These are phyloP conservation scores for Homarus americanus DNA, from an alignment of 1,140 invertebrate species.

Conservation along the genomic window DNA sequence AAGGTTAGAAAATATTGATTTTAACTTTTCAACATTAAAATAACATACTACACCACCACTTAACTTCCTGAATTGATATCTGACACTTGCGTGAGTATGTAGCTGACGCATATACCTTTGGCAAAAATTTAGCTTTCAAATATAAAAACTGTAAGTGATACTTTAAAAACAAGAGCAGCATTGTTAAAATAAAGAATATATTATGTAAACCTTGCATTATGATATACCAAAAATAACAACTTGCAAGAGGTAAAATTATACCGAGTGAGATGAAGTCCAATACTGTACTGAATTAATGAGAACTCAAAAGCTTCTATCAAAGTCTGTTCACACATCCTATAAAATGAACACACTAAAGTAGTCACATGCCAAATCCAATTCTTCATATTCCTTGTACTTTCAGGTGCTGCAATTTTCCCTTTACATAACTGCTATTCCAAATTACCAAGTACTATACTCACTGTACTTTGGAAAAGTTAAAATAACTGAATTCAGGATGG, in stretches of 20 bases:
- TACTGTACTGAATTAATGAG: not conserved
- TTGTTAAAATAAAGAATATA: not conserved
- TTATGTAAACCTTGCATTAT: not conserved
- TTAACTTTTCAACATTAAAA: not conserved
- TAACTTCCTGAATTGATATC: not conserved
- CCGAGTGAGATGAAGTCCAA: not conserved
- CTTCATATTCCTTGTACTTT: conserved; percentile 64
- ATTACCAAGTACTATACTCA: not conserved
- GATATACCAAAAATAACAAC: not conserved
- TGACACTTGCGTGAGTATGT: not conserved
- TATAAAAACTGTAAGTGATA: not conserved
- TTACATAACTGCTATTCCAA: not conserved
- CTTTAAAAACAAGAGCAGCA: not conserved
- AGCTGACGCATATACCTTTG: too few species aligned
- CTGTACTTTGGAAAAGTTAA: not conserved
- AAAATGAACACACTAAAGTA: conserved; percentile 1
- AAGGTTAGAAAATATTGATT: not conserved
- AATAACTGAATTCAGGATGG: not conserved
- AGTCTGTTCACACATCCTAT: not conserved
- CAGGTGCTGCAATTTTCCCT: conserved; percentile 61
- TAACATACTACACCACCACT: not conserved
- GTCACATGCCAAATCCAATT: conserved; percentile 40
- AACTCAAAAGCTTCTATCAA: not conserved
- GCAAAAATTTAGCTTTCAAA: not conserved
- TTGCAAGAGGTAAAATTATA: not conserved